A percentile compares a stretch with the other conserved stretches of the same genome.
phyloP scores from a whole-genome alignment of 1,140 invertebrate genomes.

The Coboldia fuscipes region DNA sequence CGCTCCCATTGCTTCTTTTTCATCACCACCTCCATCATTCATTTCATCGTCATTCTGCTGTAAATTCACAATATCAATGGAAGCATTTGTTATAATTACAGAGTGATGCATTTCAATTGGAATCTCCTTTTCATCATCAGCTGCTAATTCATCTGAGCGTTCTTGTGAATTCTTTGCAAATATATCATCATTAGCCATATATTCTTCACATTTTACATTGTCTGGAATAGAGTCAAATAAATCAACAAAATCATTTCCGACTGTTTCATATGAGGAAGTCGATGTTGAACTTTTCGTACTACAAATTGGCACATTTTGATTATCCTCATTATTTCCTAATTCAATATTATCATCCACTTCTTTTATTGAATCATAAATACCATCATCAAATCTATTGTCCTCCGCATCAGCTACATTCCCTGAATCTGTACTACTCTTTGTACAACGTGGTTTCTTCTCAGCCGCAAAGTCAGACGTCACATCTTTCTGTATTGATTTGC shows the following conservation, averaged over 20 bases:
- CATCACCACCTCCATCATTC: constrained; percentile 15
- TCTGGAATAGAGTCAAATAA: background rate
- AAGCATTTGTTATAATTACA: constrained; percentile 42
- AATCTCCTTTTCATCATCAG: background rate
- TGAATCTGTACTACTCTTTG: constrained; percentile 22
- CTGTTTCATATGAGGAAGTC: constrained; percentile 18
- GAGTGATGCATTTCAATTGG: constrained; percentile 10
- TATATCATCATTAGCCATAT: no score
- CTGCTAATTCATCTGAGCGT: background rate
- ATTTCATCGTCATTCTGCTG: constrained; percentile 15
- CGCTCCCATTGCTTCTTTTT: constrained; percentile 15
- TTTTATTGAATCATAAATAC: constrained; percentile 7
- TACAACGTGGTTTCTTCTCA: constrained; percentile 11
- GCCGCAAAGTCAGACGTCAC: constrained; percentile 2
- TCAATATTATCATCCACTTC: constrained; percentile 7
- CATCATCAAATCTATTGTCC: constrained; percentile 21
- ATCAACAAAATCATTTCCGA: constrained; percentile 17
- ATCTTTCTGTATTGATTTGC: constrained; percentile 10
- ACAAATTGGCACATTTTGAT: constrained; percentile 4
- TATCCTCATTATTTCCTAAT: constrained; percentile 9
- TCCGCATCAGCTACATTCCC: constrained; percentile 22
- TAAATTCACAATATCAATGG: constrained; percentile 30
- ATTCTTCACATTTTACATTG: background rate
- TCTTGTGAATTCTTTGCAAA: background rate
- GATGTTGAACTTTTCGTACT: constrained; percentile 15